Evolutionary conservation across 2,113 vertebrate genomes (phyloP), one percentile per base, ranked within the genome.

Genomic region (Cottus gobio): DNA sequence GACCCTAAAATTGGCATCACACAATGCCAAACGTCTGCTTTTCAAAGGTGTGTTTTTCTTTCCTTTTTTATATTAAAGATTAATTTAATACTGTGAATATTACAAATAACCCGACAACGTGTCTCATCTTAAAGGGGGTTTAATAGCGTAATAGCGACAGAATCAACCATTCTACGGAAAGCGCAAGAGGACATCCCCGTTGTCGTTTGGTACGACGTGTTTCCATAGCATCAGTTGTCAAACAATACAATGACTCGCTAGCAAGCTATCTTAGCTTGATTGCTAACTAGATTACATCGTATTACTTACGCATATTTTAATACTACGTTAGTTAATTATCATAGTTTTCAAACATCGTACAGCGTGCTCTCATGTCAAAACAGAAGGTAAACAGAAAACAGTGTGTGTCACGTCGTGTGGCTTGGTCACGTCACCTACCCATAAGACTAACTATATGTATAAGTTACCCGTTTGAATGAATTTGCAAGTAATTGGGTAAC

Each of bases 301-400:
- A 31, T 50, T 22, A 54, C 28, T 30, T 13, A n/a, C 18, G 3
- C 11, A 60, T 65, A 12, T 26, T 22, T 24, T 28, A 3, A 37
- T n/a, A 26, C 5, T 12, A 30, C 12, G 36, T 24, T 26, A 36
- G 12, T 42, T 11, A 9, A n/a, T 28, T 20, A 9, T 3, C 1
- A 2, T 9, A 9, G 22, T 11, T 20, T 46, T 11, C 11, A 34
- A 4, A 20, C 26, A 13, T 13, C 44, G 52, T 3, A 44, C 1
- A 52, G 22, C 60, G 61, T 48, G 15, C 28, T 24, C 34, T 39
- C 22, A 94, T 93, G 92, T 90, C 92, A n/a, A 94, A 92, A 52
- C 80, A 64, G 34, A 95, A 94, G 93, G 93, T 93, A 90, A 90
- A 69, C 16, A 18, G 11, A 58, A 28, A 44, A 7, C 6, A 9